Conservation (phyloP, 2,888 invertebrate species). For the Dendrolimus houi region DNA sequence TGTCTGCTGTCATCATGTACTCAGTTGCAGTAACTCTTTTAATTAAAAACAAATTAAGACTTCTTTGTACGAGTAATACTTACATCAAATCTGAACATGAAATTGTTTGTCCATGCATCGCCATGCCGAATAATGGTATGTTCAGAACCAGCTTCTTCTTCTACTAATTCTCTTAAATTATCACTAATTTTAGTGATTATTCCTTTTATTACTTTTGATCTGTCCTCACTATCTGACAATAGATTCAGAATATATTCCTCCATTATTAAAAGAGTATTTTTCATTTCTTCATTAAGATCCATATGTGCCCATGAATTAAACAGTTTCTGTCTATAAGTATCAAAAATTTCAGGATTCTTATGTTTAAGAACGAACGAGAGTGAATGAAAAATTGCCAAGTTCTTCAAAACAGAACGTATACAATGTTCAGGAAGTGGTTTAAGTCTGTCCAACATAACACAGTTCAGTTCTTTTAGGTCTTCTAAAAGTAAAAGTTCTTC, state of each 20-base stretch:
- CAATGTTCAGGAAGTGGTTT: conserved; percentile 14
- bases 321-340: conserved; percentile 5
- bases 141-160: conserved; percentile 4
- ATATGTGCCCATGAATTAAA: conserved; percentile 6
- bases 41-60: too few species aligned
- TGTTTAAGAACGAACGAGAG: conserved; percentile 21
- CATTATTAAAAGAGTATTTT: too few species aligned
- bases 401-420: conserved; percentile 17
- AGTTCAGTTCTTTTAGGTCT: conserved; percentile 19
- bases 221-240: too few species aligned
- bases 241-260: too few species aligned
- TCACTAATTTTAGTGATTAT: too few species aligned
- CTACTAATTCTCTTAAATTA: too few species aligned
- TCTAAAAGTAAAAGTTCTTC: conserved; percentile 27
- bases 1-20: too few species aligned
- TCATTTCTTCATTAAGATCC: background rate
- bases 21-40: too few species aligned
- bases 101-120: conserved; percentile 28
- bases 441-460: conserved; percentile 19
- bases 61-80: background rate
- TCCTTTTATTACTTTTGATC: too few species aligned
- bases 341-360: conserved; percentile 13
- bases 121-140: conserved; percentile 23
- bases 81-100: conserved; percentile 21
- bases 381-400: conserved; percentile 23